Evolutionary conservation across 2,888 invertebrate genomes (phyloP), one percentile per base, ranked within the genome.

Genomic region (Oscheius myriophilus): DNA sequence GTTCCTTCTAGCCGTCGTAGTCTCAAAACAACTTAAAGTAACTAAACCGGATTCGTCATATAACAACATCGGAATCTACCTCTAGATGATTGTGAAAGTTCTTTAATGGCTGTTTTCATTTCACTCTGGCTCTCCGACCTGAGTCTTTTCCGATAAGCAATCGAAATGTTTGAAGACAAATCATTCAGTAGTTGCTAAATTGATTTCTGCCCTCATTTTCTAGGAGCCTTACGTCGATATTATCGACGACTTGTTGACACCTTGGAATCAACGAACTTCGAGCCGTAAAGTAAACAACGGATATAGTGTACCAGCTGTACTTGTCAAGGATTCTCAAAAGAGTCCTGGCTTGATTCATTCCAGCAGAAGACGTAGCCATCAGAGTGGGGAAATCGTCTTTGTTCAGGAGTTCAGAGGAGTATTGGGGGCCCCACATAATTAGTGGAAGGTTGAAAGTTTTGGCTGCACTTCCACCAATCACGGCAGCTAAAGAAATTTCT

Each of bases 271-370:
- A 25, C 42, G 69, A 67, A 14, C 72, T 71, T 43, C 74, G 18
- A 4, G 73, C 59, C 9, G 70, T 65, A 41, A 70, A 75, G 70
- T 76, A 82, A n/a, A 83, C 65, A 46, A 82, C 54, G 12, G 82
- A 78, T 16, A 83, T 74, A 54, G 82, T 80, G 9, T 63, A 69
- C 82, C 82, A 83, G 45, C 77, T 57, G 58, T 73, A 82, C 23
- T 74, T 66, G 21, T 63, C 55, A 43, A 83, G 18, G 55, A 83
- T 51, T 39, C 73, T 26, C 51, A 77, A 66, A 23, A 77, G 23
- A 0, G 77, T 70, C 21, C 64, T 64, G 2, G 77, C 77, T 64
- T 77, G 74, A 33, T 57, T 58, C 4, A 51, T 52, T 39, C 21
- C 51, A n/a, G 63, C 51, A 9, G 51, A 21, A 16, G 58, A 52